Conservation (phyloP, 2,797 vertebrate genomes). For the Lithobates sylvaticus region DNA sequence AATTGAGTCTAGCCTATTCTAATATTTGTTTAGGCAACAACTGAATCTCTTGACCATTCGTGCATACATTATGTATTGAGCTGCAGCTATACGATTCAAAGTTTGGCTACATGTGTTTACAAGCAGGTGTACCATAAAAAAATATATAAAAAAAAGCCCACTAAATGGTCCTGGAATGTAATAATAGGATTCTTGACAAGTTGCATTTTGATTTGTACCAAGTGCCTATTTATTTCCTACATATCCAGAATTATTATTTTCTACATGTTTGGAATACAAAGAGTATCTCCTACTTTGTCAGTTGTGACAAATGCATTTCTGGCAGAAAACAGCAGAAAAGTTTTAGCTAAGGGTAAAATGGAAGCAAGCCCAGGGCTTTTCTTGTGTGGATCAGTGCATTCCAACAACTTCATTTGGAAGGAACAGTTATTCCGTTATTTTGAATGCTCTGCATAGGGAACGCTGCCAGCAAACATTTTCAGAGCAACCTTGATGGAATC, state of each 20-base stretch:
- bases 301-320: constrained; percentile 50
- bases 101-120: not conserved
- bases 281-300: constrained; percentile 37
- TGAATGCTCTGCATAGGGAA: constrained; percentile 45
- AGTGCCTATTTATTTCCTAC: not conserved
- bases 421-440: constrained; percentile 52
- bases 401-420: constrained; percentile 58
- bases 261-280: constrained; percentile 13
- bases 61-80: not conserved
- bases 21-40: not conserved
- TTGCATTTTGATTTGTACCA: not conserved
- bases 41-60: not conserved
- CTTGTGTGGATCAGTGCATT: constrained; percentile 54
- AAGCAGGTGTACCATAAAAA: not conserved
- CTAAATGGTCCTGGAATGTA: not conserved
- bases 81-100: not conserved
- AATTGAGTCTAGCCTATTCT: too few relatives aligned
- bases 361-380: constrained; percentile 54
- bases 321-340: constrained; percentile 48
- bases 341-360: constrained; percentile 54
- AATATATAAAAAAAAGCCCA: too few relatives aligned
- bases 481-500: constrained; percentile 42
- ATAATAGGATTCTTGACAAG: not conserved
- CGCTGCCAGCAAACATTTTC: constrained; percentile 50
- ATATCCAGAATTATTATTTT: not conserved